phyloP scores from a whole-genome alignment of 2,797 vertebrate genomes.

The Acrossocheilus fasciatus region DNA sequence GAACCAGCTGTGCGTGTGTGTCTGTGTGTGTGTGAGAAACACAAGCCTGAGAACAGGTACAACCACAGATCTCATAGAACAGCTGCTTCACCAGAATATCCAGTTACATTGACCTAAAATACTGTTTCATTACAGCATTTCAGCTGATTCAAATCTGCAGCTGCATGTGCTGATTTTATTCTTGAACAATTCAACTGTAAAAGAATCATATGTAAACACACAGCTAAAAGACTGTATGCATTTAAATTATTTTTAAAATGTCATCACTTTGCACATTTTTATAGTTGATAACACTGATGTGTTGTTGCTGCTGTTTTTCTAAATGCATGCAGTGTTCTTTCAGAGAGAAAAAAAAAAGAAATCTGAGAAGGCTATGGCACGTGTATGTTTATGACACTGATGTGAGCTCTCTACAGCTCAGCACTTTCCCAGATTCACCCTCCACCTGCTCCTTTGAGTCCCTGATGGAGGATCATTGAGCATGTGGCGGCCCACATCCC shows the following conservation, averaged over 20 bases:
- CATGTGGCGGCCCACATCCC: conserved; percentile 60
- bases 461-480: conserved; percentile 42
- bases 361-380: neutral
- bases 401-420: conserved; percentile 58
- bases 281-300: neutral
- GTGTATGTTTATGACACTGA: conserved; percentile 28
- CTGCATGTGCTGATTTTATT: neutral
- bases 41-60: conserved; percentile 33
- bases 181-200: neutral
- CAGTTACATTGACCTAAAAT: neutral
- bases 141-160: neutral
- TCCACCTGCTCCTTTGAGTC: conserved; percentile 30
- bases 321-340: neutral
- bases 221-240: too few species aligned
- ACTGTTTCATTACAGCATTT: neutral
- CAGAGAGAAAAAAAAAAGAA: neutral
- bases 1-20: conserved; percentile 57
- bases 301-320: neutral
- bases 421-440: conserved; percentile 57
- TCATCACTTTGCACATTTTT: neutral
- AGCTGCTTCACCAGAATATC: conserved; percentile 15
- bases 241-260: neutral
- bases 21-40: conserved; percentile 20
- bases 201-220: neutral
- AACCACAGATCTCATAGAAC: neutral